phyloP scores from a whole-genome alignment of 2,797 vertebrate species.

The Odontamblyopus lacepedii region DNA sequence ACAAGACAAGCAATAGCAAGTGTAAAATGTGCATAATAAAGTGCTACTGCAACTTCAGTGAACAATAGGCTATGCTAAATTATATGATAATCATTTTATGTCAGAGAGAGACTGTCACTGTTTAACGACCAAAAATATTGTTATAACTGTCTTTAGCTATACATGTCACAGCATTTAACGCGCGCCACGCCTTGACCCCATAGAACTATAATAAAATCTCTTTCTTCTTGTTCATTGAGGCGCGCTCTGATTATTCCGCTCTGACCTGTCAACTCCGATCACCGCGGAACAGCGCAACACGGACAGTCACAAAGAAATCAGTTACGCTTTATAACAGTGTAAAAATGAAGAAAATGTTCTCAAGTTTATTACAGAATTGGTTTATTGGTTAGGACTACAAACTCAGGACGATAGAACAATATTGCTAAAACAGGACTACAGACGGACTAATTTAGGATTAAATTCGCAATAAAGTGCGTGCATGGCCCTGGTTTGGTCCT shows the following conservation, averaged over 20 bases:
- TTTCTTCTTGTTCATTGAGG: background rate
- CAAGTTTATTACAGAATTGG: background rate
- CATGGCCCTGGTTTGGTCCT: background rate
- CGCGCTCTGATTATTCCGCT: background rate
- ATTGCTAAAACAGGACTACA: too few species aligned
- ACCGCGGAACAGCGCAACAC: background rate
- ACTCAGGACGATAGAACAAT: background rate
- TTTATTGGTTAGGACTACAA: background rate
- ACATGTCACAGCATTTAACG: background rate
- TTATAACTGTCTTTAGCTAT: too few species aligned
- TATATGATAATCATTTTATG: too few species aligned
- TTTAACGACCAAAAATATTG: too few species aligned
- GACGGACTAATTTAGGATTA: background rate
- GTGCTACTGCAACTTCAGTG: too few species aligned
- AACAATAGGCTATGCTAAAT: too few species aligned
- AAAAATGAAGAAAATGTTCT: background rate
- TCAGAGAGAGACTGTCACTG: too few species aligned
- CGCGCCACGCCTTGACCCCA: background rate
- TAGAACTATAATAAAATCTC: too few species aligned
- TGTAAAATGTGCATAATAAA: too few species aligned
- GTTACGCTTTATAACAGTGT: background rate
- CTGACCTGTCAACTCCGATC: background rate
- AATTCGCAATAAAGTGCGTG: too few species aligned
- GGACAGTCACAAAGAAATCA: too few species aligned
- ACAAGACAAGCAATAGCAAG: too few species aligned